Evolutionary conservation across 35 echinoderm and acorn worm species (phyloP).

Genomic region (Apostichopus japonicus): DNA sequence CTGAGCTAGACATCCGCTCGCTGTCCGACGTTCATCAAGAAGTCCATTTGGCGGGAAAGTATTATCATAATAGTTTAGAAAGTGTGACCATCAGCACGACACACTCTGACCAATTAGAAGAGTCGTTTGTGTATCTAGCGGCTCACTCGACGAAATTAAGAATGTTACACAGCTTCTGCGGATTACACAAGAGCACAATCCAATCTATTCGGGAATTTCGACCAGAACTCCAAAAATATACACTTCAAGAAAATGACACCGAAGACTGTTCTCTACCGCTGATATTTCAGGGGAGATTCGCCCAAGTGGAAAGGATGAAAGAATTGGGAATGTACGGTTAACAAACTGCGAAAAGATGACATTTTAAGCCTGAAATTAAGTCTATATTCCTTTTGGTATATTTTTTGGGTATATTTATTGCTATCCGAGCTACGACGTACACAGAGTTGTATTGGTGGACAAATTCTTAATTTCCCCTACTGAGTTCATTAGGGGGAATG

Average conservation of each 20-base stretch:
- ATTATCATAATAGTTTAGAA: slow-evolving; percentile 77
- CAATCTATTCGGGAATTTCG: neutral
- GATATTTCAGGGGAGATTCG: slow-evolving; percentile 33
- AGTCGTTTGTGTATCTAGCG: slow-evolving; percentile 72
- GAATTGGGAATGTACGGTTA: slow-evolving; percentile 25
- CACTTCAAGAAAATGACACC: neutral
- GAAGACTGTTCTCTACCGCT: slow-evolving; percentile 29
- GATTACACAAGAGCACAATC: slow-evolving; percentile 22
- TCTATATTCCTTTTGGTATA: neutral
- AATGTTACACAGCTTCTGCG: slow-evolving; percentile 85
- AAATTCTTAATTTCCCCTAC: too few relatives aligned
- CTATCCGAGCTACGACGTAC: too few relatives aligned
- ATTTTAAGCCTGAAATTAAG: too few relatives aligned
- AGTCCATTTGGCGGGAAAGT: slow-evolving; percentile 59
- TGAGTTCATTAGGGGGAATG: too few relatives aligned
- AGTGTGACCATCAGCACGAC: slow-evolving; percentile 74
- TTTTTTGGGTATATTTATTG: too few relatives aligned
- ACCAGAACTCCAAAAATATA: slow-evolving; percentile 28
- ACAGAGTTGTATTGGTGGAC: too few relatives aligned
- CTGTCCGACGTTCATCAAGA: slow-evolving; percentile 79
- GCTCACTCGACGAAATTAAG: slow-evolving; percentile 57
- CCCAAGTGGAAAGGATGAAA: slow-evolving; percentile 38
- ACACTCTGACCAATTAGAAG: slow-evolving; percentile 64
- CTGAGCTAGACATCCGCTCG: slow-evolving; percentile 72
- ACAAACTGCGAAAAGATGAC: neutral